Evolutionary conservation across 1,140 invertebrate genomes (phyloP), one percentile per base, ranked within the genome.

Genomic region (Notospermus geniculatus): DNA sequence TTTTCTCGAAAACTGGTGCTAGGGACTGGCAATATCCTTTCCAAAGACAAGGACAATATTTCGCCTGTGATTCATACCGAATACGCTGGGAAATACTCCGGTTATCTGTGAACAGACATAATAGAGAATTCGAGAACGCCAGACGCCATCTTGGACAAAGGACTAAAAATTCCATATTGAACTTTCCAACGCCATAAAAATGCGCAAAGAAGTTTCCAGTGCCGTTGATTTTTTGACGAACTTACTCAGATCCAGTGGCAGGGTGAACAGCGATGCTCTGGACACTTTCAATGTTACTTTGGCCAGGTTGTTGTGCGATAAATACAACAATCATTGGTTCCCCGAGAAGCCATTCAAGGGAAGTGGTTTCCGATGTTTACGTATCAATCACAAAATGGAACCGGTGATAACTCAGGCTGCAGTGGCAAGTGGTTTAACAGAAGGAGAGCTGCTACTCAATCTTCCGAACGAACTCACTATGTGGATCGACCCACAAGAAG

Each of bases 401-500:
- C 87, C 87, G 2, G 80, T 88, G n/a, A 65, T 76, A 41, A 62
- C 66, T 60, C 80, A 85, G 69, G 87, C 86, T 1, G 87, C 85
- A 1, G 79, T 75, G 41, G 81, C 82, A 52, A 83, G 84, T 60
- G 87, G 86, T 30, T 68, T 87, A 1, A 68, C 83, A 50, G 68
- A 71, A 23, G 78, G 80, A 1, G 73, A 77, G 1, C 70, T 85
- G 2, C 72, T 86, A n/a, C 80, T 73, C 23, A 64, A 86, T n/a
- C 86, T 88, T 41, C 87, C 87, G 0, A 80, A 78, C 59, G 87
- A 88, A 76, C 80, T 88, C 0, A 88, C 87, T 2, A 84, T 89
- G 82, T 89, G 87, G 87, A 85, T 89, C 62, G 87, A 89, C 71
- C 87, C 87, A 2, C 71, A 78, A 50, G 87, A 88, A 64, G 87